A percentile compares a stretch with the other conserved stretches of the same genome.
Conservation (phyloP, 2,888 invertebrate species). For the Pristionchus arcanus region DNA sequence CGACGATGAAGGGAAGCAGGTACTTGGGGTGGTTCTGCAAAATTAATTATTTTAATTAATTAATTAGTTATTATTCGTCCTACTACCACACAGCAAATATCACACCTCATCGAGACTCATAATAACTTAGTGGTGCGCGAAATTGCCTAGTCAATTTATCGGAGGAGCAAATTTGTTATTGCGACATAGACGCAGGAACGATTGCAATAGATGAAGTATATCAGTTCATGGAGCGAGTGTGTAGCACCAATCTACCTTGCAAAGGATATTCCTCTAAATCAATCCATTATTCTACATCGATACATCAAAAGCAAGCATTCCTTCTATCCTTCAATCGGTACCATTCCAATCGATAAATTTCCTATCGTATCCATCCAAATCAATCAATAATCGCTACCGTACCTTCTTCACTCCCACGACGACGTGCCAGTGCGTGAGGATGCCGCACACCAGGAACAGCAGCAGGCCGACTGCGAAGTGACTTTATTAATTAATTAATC, state of each 20-base stretch:
- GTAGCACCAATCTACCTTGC: background rate
- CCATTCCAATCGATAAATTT: background rate
- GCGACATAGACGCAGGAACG: too few relatives aligned
- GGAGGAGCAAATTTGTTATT: too few relatives aligned
- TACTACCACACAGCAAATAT: too few relatives aligned
- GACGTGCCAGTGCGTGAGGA: constrained; percentile 71
- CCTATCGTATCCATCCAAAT: background rate
- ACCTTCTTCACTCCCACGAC: constrained; percentile 55
- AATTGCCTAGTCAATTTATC: too few relatives aligned
- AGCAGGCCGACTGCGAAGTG: constrained; percentile 68
- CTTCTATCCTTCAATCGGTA: background rate
- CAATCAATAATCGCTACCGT: background rate
- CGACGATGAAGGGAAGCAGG: constrained; percentile 75
- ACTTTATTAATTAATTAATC: background rate
- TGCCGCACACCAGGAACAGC: constrained; percentile 69
- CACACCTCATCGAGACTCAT: too few relatives aligned
- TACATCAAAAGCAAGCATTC: background rate
- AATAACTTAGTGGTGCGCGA: too few relatives aligned
- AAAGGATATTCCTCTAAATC: background rate
- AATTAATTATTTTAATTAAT: background rate
- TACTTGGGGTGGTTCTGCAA: constrained; percentile 60
- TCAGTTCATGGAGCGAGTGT: background rate
- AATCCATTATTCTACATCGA: background rate
- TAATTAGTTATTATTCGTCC: background rate
- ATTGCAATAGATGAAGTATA: background rate